Percentiles rank a stretch among this genome's conserved stretches.
Conservation (phyloP, 37 sponge, comb jelly and placozoan species). For the Ephydatia muelleri region DNA sequence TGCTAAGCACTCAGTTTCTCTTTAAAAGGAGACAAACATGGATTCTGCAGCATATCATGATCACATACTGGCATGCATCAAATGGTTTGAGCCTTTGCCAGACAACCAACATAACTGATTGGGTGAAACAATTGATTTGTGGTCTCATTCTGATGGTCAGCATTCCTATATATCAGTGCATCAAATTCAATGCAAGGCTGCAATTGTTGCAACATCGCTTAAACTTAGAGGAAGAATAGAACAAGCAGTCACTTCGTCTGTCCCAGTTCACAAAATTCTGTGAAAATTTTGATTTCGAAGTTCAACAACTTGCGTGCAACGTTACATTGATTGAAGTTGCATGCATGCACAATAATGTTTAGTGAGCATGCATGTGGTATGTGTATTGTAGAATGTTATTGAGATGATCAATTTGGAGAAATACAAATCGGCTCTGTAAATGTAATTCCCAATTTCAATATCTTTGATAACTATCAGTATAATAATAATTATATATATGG, state of each 20-base stretch:
- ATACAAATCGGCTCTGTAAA: no score
- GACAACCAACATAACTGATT: background rate
- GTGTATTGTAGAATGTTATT: no score
- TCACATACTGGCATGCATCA: background rate
- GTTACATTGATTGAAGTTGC: no score
- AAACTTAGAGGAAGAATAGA: background rate
- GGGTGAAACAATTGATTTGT: background rate
- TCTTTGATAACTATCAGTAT: no score
- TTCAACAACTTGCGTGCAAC: no score
- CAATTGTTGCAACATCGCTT: background rate
- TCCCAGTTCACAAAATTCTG: background rate
- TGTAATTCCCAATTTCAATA: no score
- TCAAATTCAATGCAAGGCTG: background rate
- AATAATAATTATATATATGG: no score
- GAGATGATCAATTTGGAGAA: no score
- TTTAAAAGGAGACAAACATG: background rate
- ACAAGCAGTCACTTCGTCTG: background rate
- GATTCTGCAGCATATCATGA: background rate
- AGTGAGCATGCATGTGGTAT: no score
- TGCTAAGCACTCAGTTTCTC: background rate
- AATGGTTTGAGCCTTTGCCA: background rate
- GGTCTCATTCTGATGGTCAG: background rate
- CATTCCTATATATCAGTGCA: background rate
- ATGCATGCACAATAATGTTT: no score
- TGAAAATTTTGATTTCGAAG: background rate